Conservation (phyloP, 2,797 vertebrate species). For the Phrynocephalus vlangalii region DNA sequence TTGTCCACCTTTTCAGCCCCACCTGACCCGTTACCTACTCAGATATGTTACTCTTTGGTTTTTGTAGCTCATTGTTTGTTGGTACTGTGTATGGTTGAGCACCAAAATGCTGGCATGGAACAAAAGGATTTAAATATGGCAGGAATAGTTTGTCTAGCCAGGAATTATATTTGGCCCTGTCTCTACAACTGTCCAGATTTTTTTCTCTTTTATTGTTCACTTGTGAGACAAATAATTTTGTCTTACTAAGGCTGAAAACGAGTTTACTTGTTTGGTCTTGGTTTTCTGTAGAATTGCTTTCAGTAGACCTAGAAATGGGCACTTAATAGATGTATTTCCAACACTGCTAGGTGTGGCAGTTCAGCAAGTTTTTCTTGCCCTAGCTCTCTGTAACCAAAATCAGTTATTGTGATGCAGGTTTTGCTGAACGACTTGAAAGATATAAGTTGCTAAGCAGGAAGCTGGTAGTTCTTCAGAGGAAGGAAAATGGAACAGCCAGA, state of each 20-base stretch:
- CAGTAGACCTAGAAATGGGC: not conserved
- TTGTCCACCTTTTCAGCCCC: constrained; percentile 47
- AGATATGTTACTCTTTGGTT: not conserved
- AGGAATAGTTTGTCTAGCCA: not conserved
- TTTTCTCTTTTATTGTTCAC: not conserved
- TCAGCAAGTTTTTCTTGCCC: constrained; percentile 31
- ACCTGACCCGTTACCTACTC: not conserved
- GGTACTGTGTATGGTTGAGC: not conserved
- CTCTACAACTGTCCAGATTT: constrained; percentile 17
- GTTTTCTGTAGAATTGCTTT: not conserved
- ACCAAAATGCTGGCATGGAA: not conserved
- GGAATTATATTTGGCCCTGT: not conserved
- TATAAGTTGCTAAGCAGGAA: constrained; percentile 55
- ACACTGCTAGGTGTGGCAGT: not conserved
- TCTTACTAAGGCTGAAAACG: not conserved
- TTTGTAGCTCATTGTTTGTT: not conserved
- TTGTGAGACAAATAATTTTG: not conserved
- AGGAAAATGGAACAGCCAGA: constrained; percentile 41
- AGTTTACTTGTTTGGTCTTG: not conserved
- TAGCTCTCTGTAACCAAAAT: constrained; percentile 44
- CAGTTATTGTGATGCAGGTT: constrained; percentile 36
- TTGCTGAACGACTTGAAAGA: constrained; percentile 41
- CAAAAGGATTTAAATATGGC: constrained; percentile 40
- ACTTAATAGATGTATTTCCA: not conserved
- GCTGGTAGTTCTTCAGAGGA: constrained; percentile 55